Evolutionary conservation across 2,797 vertebrate genomes (phyloP).

Genomic region (Meda fulgida): DNA sequence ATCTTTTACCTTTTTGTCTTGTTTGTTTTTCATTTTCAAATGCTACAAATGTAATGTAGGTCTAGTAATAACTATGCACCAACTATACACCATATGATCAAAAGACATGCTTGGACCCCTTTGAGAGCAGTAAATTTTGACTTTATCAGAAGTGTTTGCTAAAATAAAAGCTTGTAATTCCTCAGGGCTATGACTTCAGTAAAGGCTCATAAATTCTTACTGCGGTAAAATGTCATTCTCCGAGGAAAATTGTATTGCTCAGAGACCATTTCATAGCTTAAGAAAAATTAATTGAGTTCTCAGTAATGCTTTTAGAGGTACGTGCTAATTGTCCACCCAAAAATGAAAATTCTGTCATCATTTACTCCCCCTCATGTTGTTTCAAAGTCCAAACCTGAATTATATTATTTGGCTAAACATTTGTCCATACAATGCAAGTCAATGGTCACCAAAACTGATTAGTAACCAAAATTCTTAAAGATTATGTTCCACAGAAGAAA

Average conservation of each 20-base stretch:
- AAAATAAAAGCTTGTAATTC: background rate
- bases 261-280: background rate
- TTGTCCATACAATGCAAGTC: background rate
- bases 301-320: background rate
- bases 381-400: background rate
- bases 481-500: background rate
- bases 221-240: background rate
- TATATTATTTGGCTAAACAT: background rate
- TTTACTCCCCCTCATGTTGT: background rate
- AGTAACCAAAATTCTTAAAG: background rate
- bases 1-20: slow-evolving; percentile 24
- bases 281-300: background rate
- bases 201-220: background rate
- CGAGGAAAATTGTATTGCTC: background rate
- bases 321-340: background rate
- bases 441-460: background rate
- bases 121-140: background rate
- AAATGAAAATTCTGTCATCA: background rate
- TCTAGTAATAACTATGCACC: background rate
- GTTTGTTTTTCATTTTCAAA: slow-evolving; percentile 20
- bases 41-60: background rate
- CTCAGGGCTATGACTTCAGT: background rate
- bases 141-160: background rate
- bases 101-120: no score
- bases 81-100: slow-evolving; percentile 2